Percentiles rank a stretch among this genome's conserved stretches.
Conservation (phyloP, 2,797 vertebrate species). For the Oreortyx pictus region DNA sequence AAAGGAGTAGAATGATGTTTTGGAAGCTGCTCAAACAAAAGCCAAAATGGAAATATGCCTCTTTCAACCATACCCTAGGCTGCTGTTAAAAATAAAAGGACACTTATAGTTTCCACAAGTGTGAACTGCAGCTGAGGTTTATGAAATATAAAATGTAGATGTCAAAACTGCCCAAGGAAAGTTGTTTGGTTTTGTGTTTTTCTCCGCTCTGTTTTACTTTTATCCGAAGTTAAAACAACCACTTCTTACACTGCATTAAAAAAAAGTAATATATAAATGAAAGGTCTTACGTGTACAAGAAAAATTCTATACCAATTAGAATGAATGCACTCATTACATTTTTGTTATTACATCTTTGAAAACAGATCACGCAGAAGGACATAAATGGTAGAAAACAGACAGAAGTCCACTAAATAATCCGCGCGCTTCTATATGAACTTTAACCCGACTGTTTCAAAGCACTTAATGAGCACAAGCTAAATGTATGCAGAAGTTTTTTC, state of each 20-base stretch:
- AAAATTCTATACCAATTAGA: background rate
- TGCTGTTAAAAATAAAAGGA: conserved; percentile 79
- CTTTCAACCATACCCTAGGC: conserved; percentile 72
- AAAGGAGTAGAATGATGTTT: conserved; percentile 76
- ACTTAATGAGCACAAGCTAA: background rate
- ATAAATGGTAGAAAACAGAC: background rate
- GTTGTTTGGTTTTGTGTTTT: background rate
- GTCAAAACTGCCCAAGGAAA: conserved; percentile 55
- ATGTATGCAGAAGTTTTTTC: background rate
- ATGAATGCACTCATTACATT: background rate
- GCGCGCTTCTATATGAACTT: background rate
- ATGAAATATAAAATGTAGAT: conserved; percentile 64
- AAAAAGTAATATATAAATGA: background rate
- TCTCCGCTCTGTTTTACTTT: background rate
- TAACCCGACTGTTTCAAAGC: background rate
- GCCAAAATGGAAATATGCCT: conserved; percentile 78
- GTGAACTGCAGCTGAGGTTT: conserved; percentile 77
- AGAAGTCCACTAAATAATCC: background rate
- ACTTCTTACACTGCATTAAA: background rate
- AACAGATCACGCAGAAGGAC: background rate
- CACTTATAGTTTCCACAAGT: conserved; percentile 78
- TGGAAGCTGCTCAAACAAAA: conserved; percentile 84
- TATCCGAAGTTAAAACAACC: conserved; percentile 24
- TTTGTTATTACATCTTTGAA: background rate
- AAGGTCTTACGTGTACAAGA: background rate